Conservation (phyloP, 2,797 vertebrate genomes). For the Clamator glandarius region DNA sequence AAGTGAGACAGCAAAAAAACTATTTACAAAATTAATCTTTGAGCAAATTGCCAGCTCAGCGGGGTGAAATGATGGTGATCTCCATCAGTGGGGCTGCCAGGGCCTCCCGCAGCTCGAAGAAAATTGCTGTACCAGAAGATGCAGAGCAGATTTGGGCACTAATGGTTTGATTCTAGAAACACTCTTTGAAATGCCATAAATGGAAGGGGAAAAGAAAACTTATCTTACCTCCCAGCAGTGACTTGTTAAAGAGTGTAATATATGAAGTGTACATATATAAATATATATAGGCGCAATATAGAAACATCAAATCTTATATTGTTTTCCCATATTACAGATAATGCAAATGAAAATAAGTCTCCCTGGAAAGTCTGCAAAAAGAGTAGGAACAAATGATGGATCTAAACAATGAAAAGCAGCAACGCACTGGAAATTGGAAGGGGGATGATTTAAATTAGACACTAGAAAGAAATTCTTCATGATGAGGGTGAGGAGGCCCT, state of each 20-base stretch:
- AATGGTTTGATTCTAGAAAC: neutral
- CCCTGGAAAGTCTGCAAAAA: neutral
- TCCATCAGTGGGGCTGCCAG: neutral
- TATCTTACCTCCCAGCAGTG: neutral
- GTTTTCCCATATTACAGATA: neutral
- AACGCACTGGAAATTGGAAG: neutral
- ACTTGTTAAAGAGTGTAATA: neutral
- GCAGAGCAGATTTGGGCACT: neutral
- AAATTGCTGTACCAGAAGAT: neutral
- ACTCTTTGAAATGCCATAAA: neutral
- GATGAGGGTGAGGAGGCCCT: too few relatives aligned
- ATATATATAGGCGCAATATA: neutral
- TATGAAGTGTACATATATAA: too few relatives aligned
- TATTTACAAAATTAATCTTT: neutral
- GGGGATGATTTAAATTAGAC: too few relatives aligned
- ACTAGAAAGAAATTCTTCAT: too few relatives aligned
- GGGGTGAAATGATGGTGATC: neutral
- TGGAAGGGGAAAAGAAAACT: neutral
- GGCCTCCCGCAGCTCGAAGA: neutral
- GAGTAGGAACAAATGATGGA: neutral
- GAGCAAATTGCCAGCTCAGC: neutral
- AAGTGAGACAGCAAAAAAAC: neutral
- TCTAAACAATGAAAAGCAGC: neutral
- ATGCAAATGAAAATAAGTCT: neutral
- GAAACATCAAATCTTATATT: neutral